These are phyloP conservation scores for Elmis aenea DNA, from an alignment of 2,888 invertebrate genomes.

Conservation along the genomic window DNA sequence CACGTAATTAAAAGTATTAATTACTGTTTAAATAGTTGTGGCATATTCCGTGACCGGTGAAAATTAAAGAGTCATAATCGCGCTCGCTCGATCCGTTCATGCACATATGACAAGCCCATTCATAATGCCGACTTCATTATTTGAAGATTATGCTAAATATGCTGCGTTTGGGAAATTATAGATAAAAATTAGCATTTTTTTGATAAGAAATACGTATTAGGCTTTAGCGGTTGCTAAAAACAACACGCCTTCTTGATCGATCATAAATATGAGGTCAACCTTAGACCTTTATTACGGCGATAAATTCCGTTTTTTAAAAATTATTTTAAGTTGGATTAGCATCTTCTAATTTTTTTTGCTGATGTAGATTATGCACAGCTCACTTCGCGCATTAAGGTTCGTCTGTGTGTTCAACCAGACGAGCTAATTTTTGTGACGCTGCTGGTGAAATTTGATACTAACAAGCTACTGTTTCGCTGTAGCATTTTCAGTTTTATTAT, in stretches of 20 bases:
- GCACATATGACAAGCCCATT: conserved; percentile 40
- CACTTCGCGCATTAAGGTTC: too few species aligned
- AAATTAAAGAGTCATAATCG: conserved; percentile 33
- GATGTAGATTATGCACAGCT: too few species aligned
- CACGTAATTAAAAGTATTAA: conserved; percentile 32
- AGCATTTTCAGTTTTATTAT: too few species aligned
- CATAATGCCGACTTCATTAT: conserved; percentile 42
- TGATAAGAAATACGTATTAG: conserved; percentile 38
- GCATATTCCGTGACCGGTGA: conserved; percentile 34
- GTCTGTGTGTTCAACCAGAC: too few species aligned
- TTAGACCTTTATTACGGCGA: conserved; percentile 16
- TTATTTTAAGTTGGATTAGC: too few species aligned
- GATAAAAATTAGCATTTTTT: conserved; percentile 40
- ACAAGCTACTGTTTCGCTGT: too few species aligned
- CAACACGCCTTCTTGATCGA: conserved; percentile 28
- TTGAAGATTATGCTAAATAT: conserved; percentile 41
- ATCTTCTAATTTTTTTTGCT: too few species aligned
- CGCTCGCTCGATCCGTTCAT: conserved; percentile 30
- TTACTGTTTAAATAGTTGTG: conserved; percentile 35
- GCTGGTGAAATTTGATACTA: too few species aligned
- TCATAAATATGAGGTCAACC: conserved; percentile 29
- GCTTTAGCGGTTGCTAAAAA: conserved; percentile 29
- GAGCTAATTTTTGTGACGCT: too few species aligned
- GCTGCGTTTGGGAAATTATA: conserved; percentile 34
- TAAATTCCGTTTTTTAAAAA: too few species aligned